Conservation (phyloP, 2,888 invertebrate species). For the Coelopa pilipes region DNA sequence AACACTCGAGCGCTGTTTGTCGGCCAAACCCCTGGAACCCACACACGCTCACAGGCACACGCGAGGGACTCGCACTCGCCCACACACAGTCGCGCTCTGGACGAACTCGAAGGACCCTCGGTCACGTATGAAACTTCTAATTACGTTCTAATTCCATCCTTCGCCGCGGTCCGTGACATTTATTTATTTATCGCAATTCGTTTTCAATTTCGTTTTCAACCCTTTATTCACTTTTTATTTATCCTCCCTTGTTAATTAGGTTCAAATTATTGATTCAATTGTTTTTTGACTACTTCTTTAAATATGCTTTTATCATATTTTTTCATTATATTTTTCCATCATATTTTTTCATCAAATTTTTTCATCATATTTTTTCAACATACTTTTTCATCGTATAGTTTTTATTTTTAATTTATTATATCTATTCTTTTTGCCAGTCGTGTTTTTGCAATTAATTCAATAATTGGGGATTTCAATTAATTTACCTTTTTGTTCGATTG, state of each 20-base stretch:
- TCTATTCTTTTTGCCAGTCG: too few species aligned
- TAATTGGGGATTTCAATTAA: too few species aligned
- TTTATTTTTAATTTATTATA: too few species aligned
- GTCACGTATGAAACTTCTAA: constrained; percentile 10
- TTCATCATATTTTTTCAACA: too few species aligned
- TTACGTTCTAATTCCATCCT: constrained; percentile 19
- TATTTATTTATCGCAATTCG: not conserved
- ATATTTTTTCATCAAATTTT: too few species aligned
- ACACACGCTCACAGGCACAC: constrained; percentile 8
- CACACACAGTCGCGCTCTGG: not conserved
- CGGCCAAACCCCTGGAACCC: not conserved
- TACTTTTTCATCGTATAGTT: too few species aligned
- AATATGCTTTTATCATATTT: too few species aligned
- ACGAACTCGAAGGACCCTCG: not conserved
- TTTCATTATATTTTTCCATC: too few species aligned
- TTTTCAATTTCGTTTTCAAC: not conserved
- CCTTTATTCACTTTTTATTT: not conserved
- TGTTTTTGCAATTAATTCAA: too few species aligned
- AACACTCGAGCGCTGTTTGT: constrained; percentile 10
- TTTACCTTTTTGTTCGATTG: too few species aligned
- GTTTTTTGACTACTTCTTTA: too few species aligned
- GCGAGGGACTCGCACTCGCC: not conserved
- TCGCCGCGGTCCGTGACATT: not conserved
- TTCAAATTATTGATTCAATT: not conserved
- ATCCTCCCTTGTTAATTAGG: not conserved